Evolutionary conservation across 2,797 vertebrate genomes (phyloP).

Genomic region (Varecia variegata): DNA sequence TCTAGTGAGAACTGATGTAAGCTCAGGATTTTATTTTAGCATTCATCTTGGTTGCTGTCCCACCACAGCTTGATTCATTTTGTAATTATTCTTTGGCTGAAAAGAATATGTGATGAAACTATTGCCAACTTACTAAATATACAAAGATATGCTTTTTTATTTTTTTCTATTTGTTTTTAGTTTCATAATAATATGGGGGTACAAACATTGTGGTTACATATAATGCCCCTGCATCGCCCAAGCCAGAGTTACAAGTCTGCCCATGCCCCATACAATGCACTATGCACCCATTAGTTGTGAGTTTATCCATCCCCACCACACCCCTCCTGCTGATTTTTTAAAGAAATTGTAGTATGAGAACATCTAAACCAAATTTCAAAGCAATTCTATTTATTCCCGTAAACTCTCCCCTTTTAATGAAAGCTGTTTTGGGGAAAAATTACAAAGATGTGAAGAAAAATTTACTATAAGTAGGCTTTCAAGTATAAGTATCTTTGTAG

Average conservation of each 20-base stretch:
- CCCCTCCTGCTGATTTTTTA: background rate
- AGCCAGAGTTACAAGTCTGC: too few species aligned
- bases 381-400: background rate
- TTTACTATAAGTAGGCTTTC: background rate
- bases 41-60: background rate
- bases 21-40: background rate
- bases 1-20: background rate
- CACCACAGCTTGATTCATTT: background rate
- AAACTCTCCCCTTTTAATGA: background rate
- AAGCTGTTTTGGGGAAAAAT: background rate
- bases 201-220: too few species aligned
- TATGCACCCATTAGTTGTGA: too few species aligned
- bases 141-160: background rate
- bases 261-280: too few species aligned
- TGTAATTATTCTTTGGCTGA: background rate
- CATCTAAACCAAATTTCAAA: background rate
- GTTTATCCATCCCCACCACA: too few species aligned
- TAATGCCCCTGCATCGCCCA: too few species aligned
- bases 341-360: background rate
- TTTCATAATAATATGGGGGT: too few species aligned
- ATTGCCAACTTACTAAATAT: background rate
- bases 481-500: background rate
- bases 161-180: too few species aligned
- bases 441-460: background rate
- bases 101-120: background rate